These are phyloP conservation scores for Mola mola DNA, from an alignment of 2,113 vertebrate genomes.

Conservation along the genomic window DNA sequence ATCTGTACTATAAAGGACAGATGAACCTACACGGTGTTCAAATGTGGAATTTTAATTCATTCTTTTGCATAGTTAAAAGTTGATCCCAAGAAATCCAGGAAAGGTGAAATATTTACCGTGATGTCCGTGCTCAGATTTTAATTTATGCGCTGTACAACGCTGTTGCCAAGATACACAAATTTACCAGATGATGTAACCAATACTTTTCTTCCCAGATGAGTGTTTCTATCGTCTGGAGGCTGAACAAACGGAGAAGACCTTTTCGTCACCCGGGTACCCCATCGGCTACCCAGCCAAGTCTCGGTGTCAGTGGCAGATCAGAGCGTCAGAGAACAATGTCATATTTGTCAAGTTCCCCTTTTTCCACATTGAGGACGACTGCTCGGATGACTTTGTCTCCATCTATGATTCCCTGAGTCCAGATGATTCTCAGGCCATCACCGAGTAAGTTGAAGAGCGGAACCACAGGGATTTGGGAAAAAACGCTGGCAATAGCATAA, in stretches of 20 bases:
- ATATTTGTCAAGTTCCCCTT: conserved; percentile 72
- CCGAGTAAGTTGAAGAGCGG: conserved; percentile 77
- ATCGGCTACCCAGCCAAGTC: conserved; percentile 47
- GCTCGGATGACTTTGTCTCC: conserved; percentile 77
- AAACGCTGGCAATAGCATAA: too few species aligned
- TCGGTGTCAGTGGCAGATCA: conserved; percentile 84
- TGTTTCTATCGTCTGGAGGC: conserved; percentile 77
- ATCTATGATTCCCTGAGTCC: conserved; percentile 83
- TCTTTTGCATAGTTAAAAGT: not conserved
- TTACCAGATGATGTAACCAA: not conserved
- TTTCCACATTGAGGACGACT: conserved; percentile 84
- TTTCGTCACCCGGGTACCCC: conserved; percentile 77
- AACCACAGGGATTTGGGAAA: too few species aligned
- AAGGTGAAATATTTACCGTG: too few species aligned
- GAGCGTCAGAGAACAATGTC: conserved; percentile 43
- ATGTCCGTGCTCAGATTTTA: too few species aligned
- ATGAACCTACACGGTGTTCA: not conserved
- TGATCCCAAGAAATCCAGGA: not conserved
- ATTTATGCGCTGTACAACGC: not conserved
- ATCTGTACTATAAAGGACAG: conserved; percentile 1
- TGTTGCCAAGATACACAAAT: not conserved
- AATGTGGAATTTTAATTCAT: conserved; percentile 1
- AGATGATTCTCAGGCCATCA: conserved; percentile 76
- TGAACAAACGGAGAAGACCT: not conserved
- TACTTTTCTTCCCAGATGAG: conserved; percentile 50